Conservation (phyloP, 2,113 vertebrate species). For the Carollia perspicillata region DNA sequence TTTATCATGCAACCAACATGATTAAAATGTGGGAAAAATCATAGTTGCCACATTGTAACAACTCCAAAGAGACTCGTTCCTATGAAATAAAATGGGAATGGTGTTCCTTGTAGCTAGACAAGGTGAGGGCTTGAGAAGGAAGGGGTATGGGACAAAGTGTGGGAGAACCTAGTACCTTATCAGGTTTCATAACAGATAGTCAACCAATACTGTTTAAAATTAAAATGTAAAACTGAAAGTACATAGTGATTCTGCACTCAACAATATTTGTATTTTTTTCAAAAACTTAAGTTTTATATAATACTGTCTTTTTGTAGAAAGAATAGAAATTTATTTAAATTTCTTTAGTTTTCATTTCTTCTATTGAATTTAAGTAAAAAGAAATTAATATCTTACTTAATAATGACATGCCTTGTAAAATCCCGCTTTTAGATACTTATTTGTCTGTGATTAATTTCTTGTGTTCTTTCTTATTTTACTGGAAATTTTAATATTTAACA, state of each 20-base stretch:
- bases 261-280: neutral
- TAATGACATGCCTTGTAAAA: neutral
- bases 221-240: neutral
- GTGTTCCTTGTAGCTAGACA: neutral
- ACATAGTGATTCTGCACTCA: neutral
- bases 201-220: neutral
- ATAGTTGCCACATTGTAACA: neutral
- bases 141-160: neutral
- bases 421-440: neutral
- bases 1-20: neutral
- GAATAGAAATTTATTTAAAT: neutral
- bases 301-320: neutral
- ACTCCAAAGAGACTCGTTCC: neutral
- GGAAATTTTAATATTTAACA: neutral
- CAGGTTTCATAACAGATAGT: neutral
- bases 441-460: neutral
- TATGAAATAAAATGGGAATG: neutral
- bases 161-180: neutral
- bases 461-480: neutral
- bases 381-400: conserved; percentile 29
- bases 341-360: neutral
- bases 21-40: neutral
- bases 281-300: neutral
- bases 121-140: too few relatives aligned
- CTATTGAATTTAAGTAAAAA: conserved; percentile 15